Percentiles rank a stretch among this genome's conserved stretches.
Conservation (phyloP, 2,888 invertebrate species). For the Apodemia mormo region DNA sequence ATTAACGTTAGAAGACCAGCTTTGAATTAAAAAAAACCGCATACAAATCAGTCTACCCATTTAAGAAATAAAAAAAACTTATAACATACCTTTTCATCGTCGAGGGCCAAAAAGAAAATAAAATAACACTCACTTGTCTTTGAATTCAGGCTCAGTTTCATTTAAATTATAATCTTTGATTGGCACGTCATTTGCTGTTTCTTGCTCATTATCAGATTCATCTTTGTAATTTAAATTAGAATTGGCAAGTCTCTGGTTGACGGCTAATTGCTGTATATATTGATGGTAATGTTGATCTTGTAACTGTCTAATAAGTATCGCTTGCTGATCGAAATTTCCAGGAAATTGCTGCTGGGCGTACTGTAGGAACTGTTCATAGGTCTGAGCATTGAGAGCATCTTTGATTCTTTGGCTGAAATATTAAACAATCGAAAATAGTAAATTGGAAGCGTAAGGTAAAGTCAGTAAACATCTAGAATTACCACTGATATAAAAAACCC, state of each 20-base stretch:
- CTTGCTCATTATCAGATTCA: slow-evolving; percentile 44
- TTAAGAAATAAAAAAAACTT: no score
- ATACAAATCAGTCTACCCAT: no score
- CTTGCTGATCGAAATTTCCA: slow-evolving; percentile 94
- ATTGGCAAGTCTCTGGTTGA: slow-evolving; percentile 67
- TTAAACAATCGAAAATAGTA: not conserved
- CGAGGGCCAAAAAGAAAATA: not conserved
- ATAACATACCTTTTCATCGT: no score
- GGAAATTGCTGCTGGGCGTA: slow-evolving; percentile 97
- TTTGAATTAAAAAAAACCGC: no score
- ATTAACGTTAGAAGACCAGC: no score
- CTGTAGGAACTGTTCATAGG: slow-evolving; percentile 90
- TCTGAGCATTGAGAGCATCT: slow-evolving; percentile 97
- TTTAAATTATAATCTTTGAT: slow-evolving; percentile 60
- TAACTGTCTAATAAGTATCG: slow-evolving; percentile 93
- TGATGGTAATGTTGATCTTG: slow-evolving; percentile 99
- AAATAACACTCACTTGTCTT: slow-evolving; percentile 57
- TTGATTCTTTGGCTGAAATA: slow-evolving; percentile 90
- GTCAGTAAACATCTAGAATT: no score
- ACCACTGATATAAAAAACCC: no score
- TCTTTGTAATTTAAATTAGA: slow-evolving; percentile 56
- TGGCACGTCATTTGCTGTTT: slow-evolving; percentile 44
- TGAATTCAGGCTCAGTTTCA: slow-evolving; percentile 48
- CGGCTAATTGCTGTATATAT: slow-evolving; percentile 96
- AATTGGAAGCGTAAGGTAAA: no score